These are phyloP conservation scores for Agrochola lychnidis DNA, from an alignment of 2,888 invertebrate genomes.

Conservation along the genomic window DNA sequence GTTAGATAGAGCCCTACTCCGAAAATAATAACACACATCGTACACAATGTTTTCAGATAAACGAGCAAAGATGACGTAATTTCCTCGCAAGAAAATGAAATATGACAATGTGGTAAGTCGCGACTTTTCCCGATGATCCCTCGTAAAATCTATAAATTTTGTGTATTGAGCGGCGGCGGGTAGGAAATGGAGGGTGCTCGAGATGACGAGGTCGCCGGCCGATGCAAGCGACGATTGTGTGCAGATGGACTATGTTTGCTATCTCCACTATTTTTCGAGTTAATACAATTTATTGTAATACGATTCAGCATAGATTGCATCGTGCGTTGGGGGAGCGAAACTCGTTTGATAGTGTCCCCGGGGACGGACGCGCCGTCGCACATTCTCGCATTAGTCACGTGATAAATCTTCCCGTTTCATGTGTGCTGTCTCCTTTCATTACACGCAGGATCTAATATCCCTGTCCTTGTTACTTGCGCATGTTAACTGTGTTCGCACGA, in stretches of 20 bases:
- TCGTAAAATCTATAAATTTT: conserved; percentile 89
- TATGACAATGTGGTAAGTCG: conserved; percentile 87
- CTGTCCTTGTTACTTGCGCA: conserved; percentile 80
- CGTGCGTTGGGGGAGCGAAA: conserved; percentile 88
- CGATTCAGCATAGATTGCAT: conserved; percentile 91
- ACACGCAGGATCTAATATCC: conserved; percentile 76
- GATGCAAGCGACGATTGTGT: conserved; percentile 85
- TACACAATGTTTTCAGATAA: conserved; percentile 73
- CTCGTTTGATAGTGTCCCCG: conserved; percentile 90
- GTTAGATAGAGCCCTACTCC: conserved; percentile 44
- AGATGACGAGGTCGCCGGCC: conserved; percentile 72
- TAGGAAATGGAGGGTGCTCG: conserved; percentile 83
- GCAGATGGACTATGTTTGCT: conserved; percentile 90
- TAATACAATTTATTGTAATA: conserved; percentile 91
- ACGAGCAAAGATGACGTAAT: conserved; percentile 84
- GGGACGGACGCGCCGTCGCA: conserved; percentile 87
- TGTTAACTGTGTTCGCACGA: conserved; percentile 82
- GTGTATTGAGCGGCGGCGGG: conserved; percentile 76
- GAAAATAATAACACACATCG: conserved; percentile 51
- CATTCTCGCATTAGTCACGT: conserved; percentile 89
- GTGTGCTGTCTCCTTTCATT: conserved; percentile 82
- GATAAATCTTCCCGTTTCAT: conserved; percentile 87
- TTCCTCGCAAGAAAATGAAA: conserved; percentile 87
- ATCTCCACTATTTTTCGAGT: conserved; percentile 90
- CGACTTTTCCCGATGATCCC: conserved; percentile 87